Evolutionary conservation across 2,113 vertebrate species (phyloP).

Genomic region (Trochalopteron elliotii): DNA sequence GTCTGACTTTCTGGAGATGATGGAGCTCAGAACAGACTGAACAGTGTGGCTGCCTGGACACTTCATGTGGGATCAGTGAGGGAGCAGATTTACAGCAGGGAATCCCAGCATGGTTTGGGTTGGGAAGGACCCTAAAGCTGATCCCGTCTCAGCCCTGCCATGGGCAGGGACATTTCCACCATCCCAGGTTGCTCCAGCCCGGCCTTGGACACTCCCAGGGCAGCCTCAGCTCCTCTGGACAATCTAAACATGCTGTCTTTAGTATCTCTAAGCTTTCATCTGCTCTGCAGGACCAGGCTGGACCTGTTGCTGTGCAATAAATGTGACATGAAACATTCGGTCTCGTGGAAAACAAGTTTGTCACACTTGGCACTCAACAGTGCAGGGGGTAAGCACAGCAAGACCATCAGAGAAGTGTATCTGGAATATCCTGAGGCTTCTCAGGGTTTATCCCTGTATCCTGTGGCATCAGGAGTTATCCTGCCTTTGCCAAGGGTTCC

Average conservation of each 20-base stretch:
- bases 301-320: neutral
- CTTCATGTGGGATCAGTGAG: neutral
- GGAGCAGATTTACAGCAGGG: neutral
- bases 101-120: neutral
- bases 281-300: neutral
- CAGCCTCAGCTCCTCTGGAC: neutral
- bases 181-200: neutral
- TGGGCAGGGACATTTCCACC: neutral
- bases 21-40: neutral
- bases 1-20: neutral
- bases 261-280: neutral
- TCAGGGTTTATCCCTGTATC: neutral
- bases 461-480: neutral
- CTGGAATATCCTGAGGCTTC: neutral
- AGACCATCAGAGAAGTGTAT: accelerated
- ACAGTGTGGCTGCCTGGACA: neutral
- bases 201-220: neutral
- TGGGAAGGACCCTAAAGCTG: neutral
- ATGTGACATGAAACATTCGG: accelerated
- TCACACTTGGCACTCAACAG: neutral
- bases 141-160: neutral
- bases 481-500: neutral
- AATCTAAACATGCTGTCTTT: accelerated
- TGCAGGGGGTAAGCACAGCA: neutral
- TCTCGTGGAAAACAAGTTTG: neutral